Evolutionary conservation across 2,888 invertebrate species (phyloP), one percentile per base, ranked within the genome.

Genomic region (Lottia scabra): DNA sequence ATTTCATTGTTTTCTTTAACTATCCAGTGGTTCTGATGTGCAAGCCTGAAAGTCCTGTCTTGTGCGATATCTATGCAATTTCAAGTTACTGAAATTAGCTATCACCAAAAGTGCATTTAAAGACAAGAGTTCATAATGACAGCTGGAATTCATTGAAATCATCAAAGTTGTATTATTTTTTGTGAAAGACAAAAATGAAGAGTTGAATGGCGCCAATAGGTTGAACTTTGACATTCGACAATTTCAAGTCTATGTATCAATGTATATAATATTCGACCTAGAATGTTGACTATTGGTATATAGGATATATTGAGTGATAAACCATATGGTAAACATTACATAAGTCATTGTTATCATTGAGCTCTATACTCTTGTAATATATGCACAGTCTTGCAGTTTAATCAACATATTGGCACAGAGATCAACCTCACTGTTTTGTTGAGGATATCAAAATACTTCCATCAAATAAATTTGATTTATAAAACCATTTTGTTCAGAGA

Each of bases 141-240:
- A 56, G 56, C 56, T 56, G 56, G 56, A 56, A 56, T 10, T 23
- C 56, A 56, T 56, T 23, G 56, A 23, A 23, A 23, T 23, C 19
- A 56, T 19, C 23, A 56, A 56, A 56, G 19, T 56, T 23, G 23
- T 56, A 56, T 23, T 63, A 69, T 44, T 69, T 63, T 69, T 38
- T 69, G 62, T 69, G 46, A 27, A 38, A 70, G 70, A 62, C 65
- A 65, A 44, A 48, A 44, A 65, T 66, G 45, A 56, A 66, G 65
- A 65, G 70, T 48, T 62, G 45, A 26, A 27, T 70, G 70, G 70
- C 70, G 70, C 70, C 70, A 70, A 26, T 38, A 56, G 43, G 46
- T 70, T 70, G 70, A 70, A 65, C 70, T 56, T 44, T 70, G 66
- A 63, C 70, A 66, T 70, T 70, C 30, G 30, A 48, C 66, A 66